Evolutionary conservation across 2,113 vertebrate genomes (phyloP).

Genomic region (Crocuta crocuta): DNA sequence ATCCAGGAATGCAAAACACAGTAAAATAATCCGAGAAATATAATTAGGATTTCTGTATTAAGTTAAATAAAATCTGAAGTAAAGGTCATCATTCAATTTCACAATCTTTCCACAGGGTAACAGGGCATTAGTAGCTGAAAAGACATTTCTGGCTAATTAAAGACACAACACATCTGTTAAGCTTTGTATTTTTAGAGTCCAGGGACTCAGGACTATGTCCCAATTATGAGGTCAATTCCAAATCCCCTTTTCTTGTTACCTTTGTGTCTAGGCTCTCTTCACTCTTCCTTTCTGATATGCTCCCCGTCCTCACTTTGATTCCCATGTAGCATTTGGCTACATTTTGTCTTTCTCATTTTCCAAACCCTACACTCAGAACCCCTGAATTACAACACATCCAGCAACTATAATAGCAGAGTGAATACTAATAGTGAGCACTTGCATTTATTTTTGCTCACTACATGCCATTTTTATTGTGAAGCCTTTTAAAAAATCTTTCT

Average conservation of each 20-base stretch:
- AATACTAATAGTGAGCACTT: not conserved
- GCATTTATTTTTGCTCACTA: not conserved
- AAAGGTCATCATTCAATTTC: constrained; percentile 13
- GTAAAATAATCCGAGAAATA: not conserved
- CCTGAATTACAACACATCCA: not conserved
- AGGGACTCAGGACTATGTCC: not conserved
- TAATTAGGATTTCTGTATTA: not conserved
- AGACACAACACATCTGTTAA: not conserved
- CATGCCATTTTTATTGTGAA: not conserved
- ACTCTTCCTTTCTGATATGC: not conserved
- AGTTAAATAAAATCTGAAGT: constrained; percentile 43
- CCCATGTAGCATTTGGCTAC: not conserved
- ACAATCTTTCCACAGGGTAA: not conserved
- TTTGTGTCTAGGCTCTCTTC: not conserved
- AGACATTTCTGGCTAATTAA: not conserved
- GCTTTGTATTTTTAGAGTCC: not conserved
- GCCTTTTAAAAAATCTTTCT: not conserved
- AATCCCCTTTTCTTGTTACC: not conserved
- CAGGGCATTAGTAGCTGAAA: not conserved
- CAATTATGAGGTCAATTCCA: not conserved
- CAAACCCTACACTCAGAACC: not conserved
- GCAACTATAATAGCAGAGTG: not conserved
- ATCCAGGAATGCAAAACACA: not conserved
- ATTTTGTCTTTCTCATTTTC: not conserved
- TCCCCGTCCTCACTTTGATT: not conserved